Evolutionary conservation across 2,113 vertebrate genomes (phyloP).

Genomic region (Sebastes fasciatus): DNA sequence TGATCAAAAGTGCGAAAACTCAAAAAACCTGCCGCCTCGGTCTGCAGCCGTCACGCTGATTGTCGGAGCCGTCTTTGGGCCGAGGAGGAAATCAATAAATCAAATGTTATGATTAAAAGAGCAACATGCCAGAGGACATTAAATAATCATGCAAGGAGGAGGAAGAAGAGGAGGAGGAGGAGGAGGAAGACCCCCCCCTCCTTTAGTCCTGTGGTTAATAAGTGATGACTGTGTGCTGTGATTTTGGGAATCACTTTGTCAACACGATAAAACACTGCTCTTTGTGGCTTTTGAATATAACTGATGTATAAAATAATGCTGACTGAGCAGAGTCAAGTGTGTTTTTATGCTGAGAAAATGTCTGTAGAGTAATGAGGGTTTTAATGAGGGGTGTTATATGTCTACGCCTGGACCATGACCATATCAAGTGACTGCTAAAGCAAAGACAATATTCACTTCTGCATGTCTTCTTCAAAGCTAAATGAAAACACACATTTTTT

Average conservation of each 20-base stretch:
- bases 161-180: slow-evolving; percentile 32
- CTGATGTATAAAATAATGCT: background rate
- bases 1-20: slow-evolving; percentile 59
- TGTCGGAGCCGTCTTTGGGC: slow-evolving; percentile 15
- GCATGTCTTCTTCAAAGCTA: no score
- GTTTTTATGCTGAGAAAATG: background rate
- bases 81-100: slow-evolving; percentile 82
- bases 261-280: background rate
- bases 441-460: no score
- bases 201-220: slow-evolving; percentile 42
- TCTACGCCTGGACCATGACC: no score
- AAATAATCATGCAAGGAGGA: slow-evolving; percentile 73
- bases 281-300: background rate
- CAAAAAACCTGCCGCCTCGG: background rate
- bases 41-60: slow-evolving; percentile 13
- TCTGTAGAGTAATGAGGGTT: background rate
- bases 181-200: background rate
- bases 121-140: slow-evolving; percentile 68
- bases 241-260: slow-evolving; percentile 16
- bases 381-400: no score
- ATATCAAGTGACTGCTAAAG: no score
- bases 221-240: slow-evolving; percentile 25
- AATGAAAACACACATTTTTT: no score
- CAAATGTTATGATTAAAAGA: slow-evolving; percentile 81
- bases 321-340: background rate